Conservation (phyloP, 1,140 invertebrate genomes). For the Drosophila sp. region DNA sequence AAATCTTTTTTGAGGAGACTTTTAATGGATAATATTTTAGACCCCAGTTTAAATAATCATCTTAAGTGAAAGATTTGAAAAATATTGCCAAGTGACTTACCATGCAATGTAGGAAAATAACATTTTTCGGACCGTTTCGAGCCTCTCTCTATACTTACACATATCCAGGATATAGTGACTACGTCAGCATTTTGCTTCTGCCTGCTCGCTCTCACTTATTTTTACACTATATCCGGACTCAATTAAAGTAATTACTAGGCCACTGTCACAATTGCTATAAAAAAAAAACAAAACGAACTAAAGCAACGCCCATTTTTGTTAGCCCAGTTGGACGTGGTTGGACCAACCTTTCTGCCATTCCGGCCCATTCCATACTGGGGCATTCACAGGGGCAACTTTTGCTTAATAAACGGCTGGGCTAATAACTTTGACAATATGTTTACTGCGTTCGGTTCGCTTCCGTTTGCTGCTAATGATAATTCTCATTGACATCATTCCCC, state of each 20-base stretch:
- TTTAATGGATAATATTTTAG: too few species aligned
- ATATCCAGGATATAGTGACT: background rate
- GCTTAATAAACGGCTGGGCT: constrained; percentile 45
- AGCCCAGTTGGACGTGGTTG: constrained; percentile 19
- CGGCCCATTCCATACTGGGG: background rate
- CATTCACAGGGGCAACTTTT: constrained; percentile 4
- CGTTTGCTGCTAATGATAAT: constrained; percentile 43
- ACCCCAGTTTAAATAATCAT: too few species aligned
- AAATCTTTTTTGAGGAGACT: too few species aligned
- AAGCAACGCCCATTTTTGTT: constrained; percentile 4
- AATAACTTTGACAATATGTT: constrained; percentile 57
- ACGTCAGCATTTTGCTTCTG: background rate
- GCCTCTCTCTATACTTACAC: background rate
- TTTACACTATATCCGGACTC: constrained; percentile 28
- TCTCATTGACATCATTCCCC: constrained; percentile 61
- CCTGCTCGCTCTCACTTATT: constrained; percentile 10
- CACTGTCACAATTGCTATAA: constrained; percentile 47
- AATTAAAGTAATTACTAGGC: constrained; percentile 72
- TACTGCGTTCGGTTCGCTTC: constrained; percentile 23
- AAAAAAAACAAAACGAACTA: constrained; percentile 20
- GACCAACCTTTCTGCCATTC: constrained; percentile 19
- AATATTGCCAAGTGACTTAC: too few species aligned
- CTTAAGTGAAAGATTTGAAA: too few species aligned
- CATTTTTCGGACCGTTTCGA: background rate
- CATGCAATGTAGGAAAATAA: background rate